These are phyloP conservation scores for Thera obeliscata DNA, from an alignment of 2,888 invertebrate species.

Conservation along the genomic window DNA sequence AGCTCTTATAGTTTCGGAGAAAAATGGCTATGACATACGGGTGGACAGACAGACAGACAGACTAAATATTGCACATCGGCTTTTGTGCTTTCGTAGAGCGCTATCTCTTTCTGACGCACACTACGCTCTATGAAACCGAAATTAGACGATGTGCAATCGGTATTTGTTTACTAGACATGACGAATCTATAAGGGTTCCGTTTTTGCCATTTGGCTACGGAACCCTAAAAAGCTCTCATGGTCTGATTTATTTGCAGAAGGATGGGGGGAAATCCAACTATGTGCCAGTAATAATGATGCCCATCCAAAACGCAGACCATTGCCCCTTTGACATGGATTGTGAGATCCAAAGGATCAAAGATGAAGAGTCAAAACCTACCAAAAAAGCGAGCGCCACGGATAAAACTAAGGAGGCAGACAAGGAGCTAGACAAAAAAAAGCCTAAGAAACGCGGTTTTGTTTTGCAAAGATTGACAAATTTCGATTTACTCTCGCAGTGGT, in stretches of 20 bases:
- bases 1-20: no score
- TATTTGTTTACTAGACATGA: no score
- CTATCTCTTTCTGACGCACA: no score
- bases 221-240: no score
- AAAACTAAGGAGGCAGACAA: conserved; percentile 48
- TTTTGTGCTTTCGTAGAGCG: no score
- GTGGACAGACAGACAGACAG: no score
- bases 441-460: conserved; percentile 66
- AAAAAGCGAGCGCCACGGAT: conserved; percentile 45
- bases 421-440: conserved; percentile 59
- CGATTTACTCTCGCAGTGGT: conserved; percentile 76
- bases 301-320: conserved; percentile 66
- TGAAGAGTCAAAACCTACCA: conserved; percentile 49
- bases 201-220: no score
- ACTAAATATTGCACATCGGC: no score
- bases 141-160: no score
- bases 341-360: conserved; percentile 64
- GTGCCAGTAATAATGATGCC: conserved; percentile 79
- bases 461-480: conserved; percentile 73
- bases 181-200: no score
- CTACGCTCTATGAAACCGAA: no score
- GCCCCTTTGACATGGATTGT: conserved; percentile 73
- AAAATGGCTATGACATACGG: no score
- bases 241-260: conserved; percentile 44
- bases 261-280: conserved; percentile 57